Evolutionary conservation across 2,888 invertebrate genomes (phyloP).

Genomic region (Aproaerema taeniolella): DNA sequence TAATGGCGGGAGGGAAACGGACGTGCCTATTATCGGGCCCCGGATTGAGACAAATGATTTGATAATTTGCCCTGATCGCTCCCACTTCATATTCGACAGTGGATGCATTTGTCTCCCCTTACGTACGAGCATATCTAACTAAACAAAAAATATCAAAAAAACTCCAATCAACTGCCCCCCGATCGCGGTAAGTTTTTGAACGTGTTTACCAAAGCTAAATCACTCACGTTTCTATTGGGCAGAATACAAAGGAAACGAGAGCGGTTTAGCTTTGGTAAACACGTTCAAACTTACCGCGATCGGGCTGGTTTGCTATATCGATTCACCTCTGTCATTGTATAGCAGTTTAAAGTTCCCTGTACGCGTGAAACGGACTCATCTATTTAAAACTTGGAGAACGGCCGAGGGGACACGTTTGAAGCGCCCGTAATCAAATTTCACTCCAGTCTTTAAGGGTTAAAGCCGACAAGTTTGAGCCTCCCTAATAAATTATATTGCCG

Average conservation of each 20-base stretch:
- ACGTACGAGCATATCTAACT: too few species aligned
- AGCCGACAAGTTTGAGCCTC: constrained; percentile 70
- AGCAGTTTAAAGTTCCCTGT: constrained; percentile 17
- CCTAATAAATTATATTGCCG: constrained; percentile 77
- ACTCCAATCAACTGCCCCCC: too few species aligned
- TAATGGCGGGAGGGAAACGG: constrained; percentile 29
- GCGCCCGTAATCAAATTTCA: constrained; percentile 73
- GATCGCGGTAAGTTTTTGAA: too few species aligned
- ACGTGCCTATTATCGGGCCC: constrained; percentile 32
- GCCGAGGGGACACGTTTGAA: constrained; percentile 64
- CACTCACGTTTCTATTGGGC: too few species aligned
- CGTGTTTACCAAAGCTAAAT: too few species aligned
- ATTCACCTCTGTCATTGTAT: constrained; percentile 26
- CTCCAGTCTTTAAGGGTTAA: constrained; percentile 74
- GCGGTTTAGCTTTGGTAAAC: too few species aligned
- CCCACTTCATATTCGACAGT: constrained; percentile 7
- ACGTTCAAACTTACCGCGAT: too few species aligned
- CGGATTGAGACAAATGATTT: constrained; percentile 52
- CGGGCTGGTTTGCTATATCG: constrained; percentile 19
- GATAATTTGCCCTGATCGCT: constrained; percentile 32
- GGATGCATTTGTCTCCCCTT: constrained; percentile 20
- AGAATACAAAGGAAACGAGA: too few species aligned
- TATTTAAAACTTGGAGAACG: constrained; percentile 60
- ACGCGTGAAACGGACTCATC: constrained; percentile 44
- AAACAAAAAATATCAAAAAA: too few species aligned